Evolutionary conservation across 2,113 vertebrate species (phyloP).

Genomic region (Pseudopodoces humilis): DNA sequence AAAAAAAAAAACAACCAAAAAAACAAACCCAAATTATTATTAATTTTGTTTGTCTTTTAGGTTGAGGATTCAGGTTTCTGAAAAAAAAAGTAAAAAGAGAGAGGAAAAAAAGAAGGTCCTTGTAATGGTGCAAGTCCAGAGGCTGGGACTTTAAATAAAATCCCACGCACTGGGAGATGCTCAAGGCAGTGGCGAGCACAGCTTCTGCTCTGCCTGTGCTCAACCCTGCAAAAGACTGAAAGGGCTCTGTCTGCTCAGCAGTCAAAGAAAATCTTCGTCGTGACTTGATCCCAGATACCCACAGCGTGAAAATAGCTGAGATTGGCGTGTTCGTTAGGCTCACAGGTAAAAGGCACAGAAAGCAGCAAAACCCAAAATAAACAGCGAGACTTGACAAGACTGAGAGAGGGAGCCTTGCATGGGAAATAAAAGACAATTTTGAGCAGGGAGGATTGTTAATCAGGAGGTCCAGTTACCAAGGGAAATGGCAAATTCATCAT

Average conservation of each 20-base stretch:
- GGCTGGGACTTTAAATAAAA: slow-evolving; percentile 53
- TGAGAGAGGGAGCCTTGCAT: slow-evolving; percentile 19
- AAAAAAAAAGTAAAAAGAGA: neutral
- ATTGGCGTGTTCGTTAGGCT: slow-evolving; percentile 50
- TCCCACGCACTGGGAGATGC: neutral
- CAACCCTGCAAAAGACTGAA: slow-evolving; percentile 43
- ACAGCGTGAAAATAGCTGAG: slow-evolving; percentile 61
- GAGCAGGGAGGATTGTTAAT: slow-evolving; percentile 33
- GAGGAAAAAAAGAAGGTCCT: neutral
- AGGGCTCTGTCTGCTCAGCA: slow-evolving; percentile 59
- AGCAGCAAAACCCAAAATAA: slow-evolving; percentile 49
- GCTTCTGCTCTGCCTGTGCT: slow-evolving; percentile 44
- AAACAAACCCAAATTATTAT: neutral
- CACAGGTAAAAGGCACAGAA: slow-evolving; percentile 60
- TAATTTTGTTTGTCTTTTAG: neutral
- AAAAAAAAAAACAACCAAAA: neutral
- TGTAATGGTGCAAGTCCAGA: neutral
- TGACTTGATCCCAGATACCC: slow-evolving; percentile 54
- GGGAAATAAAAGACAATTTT: slow-evolving; percentile 47
- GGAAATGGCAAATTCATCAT: slow-evolving; percentile 55
- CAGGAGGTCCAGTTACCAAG: slow-evolving; percentile 17
- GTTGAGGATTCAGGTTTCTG: neutral
- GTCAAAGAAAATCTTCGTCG: slow-evolving; percentile 54
- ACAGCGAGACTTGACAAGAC: slow-evolving; percentile 34
- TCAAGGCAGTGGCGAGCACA: slow-evolving; percentile 2